Base-by-base conservation (phyloP, 2,888 invertebrate genomes). In the Pseudeuparius sepicola region DNA sequence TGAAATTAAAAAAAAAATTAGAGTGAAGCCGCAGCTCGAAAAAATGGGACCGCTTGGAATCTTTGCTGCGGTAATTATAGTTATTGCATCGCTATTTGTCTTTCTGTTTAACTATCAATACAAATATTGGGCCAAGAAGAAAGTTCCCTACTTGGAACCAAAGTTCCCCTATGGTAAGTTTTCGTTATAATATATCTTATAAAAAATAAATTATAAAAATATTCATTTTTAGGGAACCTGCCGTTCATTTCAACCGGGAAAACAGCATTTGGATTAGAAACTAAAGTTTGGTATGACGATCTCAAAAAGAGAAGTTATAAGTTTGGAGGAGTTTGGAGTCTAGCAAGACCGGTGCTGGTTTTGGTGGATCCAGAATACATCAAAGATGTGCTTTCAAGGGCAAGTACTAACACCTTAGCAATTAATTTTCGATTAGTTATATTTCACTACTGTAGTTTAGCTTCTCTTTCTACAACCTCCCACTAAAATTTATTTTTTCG, bases 291-390 rank as follows among this genome's bases (percentile, higher is more conserved):
- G 36, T 50, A 53, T 38, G 36, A 43, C n/a, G 28, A 45, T 36
- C 34, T 50, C 5, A 48, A 47, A 36, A 35, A 17, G 3, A 34
- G 25, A 23, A 44, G 46, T 6, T 34, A 36, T 30, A 43, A 47
- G 34, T 45, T 45, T 24, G 49, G 45, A 5, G 49, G 49, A 6
- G 38, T 43, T 14, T 49, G 42, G 36, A 37, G 43, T 3, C 16
- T 40, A 13, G 18, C 39, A 3, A 41, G 44, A n/a, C 51, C 49
- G 9, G 36, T 38, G n/a, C 38, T 56, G 7, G 36, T 56, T 1
- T 13, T 54, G 4, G 31, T 49, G 6, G 53, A 55, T 42, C 52
- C 54, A 9, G 53, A 53, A 3, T 31, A 52, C n/a, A 46, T 56
- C 14, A 37, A 37, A 12, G 39, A 46, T 25, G 25, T 46, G 23